A percentile compares a stretch with the other conserved stretches of the same genome.
phyloP scores from a whole-genome alignment of 2,113 vertebrate genomes.

The Hippolais icterina region DNA sequence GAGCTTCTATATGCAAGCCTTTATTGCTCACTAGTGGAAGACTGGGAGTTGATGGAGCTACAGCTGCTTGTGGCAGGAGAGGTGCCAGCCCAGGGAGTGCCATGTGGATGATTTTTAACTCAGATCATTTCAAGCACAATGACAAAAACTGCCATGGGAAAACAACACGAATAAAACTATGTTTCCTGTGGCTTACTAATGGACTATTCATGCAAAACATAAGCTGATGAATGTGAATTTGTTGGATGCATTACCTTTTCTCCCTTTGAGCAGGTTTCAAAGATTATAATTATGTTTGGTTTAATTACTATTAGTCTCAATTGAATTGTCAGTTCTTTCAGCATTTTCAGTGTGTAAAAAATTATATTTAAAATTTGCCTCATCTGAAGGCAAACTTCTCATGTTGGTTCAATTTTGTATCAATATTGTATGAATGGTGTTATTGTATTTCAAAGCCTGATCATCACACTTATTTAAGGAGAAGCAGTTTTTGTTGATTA shows the following conservation, averaged over 20 bases:
- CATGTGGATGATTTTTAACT: not conserved
- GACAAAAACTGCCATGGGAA: conserved; percentile 27
- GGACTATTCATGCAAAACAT: conserved; percentile 20
- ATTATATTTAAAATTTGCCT: not conserved
- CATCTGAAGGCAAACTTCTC: not conserved
- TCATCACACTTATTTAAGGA: not conserved
- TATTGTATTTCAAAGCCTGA: not conserved
- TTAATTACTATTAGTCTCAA: conserved; percentile 45
- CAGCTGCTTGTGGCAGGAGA: not conserved
- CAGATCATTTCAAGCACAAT: not conserved
- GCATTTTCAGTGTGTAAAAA: not conserved
- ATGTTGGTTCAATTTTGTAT: not conserved
- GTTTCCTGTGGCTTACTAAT: conserved; percentile 43
- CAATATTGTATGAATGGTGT: not conserved
- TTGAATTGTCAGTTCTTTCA: conserved; percentile 19
- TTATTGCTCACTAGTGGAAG: not conserved
- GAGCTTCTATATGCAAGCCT: not conserved
- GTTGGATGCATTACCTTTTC: conserved; percentile 2
- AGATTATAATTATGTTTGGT: conserved; percentile 23
- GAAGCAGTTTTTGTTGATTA: not conserved
- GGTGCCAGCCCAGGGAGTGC: not conserved
- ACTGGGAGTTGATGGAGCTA: not conserved
- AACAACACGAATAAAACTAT: not conserved
- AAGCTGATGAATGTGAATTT: conserved; percentile 33
- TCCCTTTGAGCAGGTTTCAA: conserved; percentile 36